Evolutionary conservation across 1,140 invertebrate genomes (phyloP).

Genomic region (Pissodes strobi): DNA sequence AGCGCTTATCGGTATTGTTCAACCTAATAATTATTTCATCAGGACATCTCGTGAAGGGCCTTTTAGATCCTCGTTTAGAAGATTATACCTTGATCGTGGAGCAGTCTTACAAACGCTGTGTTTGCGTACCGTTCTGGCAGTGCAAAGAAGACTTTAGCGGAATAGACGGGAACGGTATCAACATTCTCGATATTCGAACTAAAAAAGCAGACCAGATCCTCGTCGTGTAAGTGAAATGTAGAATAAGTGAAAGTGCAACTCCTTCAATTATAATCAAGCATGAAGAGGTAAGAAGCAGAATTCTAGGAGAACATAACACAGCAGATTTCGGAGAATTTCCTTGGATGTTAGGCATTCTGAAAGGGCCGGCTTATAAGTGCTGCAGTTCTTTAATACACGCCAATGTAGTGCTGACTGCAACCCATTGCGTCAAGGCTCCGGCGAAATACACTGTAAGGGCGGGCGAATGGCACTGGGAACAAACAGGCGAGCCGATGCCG

Average conservation of each 20-base stretch:
- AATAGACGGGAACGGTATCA: constrained; percentile 37
- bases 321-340: constrained; percentile 51
- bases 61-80: background rate
- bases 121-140: constrained; percentile 51
- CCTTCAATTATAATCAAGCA: no score
- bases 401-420: constrained; percentile 49
- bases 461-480: constrained; percentile 61
- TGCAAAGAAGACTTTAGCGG: constrained; percentile 47
- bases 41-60: no score
- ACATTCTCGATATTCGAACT: background rate
- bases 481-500: constrained; percentile 55
- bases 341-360: constrained; percentile 49
- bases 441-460: constrained; percentile 53
- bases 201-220: background rate
- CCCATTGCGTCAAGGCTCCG: constrained; percentile 45
- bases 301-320: constrained; percentile 26
- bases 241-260: constrained; percentile 24
- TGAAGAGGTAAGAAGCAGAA: constrained; percentile 4
- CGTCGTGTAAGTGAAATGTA: constrained; percentile 44
- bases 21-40: no score
- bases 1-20: no score
- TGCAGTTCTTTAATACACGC: constrained; percentile 53
- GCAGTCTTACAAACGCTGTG: constrained; percentile 40
- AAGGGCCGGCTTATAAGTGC: constrained; percentile 42
- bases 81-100: constrained; percentile 1